phyloP scores from a whole-genome alignment of 2,797 vertebrate species.

The Microcaecilia unicolor region DNA sequence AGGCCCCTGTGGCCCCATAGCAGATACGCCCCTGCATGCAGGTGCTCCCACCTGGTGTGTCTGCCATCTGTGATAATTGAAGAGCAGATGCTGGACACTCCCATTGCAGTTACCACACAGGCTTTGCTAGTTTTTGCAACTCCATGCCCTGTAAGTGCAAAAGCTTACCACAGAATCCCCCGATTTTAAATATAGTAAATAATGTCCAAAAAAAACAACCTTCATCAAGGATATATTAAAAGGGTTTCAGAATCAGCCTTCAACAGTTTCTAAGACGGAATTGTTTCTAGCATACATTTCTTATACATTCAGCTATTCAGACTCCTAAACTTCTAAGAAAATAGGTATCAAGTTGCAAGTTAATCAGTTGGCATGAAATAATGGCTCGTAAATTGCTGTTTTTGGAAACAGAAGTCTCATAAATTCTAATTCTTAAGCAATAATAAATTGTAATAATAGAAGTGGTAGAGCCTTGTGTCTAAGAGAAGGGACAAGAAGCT shows the following conservation, averaged over 20 bases:
- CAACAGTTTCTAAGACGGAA: background rate
- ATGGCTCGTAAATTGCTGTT: conserved; percentile 36
- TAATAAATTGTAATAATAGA: conserved; percentile 29
- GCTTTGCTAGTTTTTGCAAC: no score
- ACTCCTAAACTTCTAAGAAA: conserved; percentile 20
- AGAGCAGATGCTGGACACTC: no score
- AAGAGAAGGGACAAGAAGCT: conserved; percentile 9
- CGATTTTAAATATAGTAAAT: no score
- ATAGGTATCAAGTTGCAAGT: conserved; percentile 37
- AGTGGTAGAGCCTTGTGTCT: conserved; percentile 3
- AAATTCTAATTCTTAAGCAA: conserved; percentile 19
- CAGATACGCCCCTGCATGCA: no score
- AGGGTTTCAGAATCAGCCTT: background rate
- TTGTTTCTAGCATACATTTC: background rate
- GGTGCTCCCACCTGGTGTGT: no score
- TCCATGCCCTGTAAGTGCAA: no score
- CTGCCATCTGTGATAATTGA: no score
- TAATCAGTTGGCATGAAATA: conserved; percentile 35
- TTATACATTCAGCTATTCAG: conserved; percentile 18
- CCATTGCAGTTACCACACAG: no score
- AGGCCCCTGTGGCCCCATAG: no score
- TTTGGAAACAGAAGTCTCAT: conserved; percentile 23
- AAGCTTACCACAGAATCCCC: no score
- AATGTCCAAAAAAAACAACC: no score
- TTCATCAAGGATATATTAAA: fast-evolving